These are phyloP conservation scores for Temnothorax rugatulus DNA, from an alignment of 2,888 invertebrate species.

Conservation along the genomic window DNA sequence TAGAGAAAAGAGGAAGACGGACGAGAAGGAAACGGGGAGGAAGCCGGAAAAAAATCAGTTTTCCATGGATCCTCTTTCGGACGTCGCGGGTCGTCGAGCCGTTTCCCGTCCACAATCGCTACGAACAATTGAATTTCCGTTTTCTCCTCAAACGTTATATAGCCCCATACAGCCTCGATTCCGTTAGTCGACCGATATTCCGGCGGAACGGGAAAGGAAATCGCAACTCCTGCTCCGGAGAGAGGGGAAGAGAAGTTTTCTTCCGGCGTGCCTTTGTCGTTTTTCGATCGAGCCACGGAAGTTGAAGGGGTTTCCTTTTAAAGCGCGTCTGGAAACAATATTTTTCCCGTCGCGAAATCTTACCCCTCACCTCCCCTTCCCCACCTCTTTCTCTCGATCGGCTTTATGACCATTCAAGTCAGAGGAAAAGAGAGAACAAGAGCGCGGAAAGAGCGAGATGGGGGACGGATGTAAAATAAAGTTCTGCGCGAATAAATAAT, in stretches of 20 bases:
- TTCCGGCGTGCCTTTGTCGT: conserved; percentile 47
- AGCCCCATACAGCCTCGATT: conserved; percentile 31
- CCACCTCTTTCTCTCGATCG: not conserved
- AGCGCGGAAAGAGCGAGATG: not conserved
- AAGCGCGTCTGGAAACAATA: conserved; percentile 45
- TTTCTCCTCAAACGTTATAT: conserved; percentile 24
- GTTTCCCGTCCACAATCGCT: conserved; percentile 55
- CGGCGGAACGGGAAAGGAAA: conserved; percentile 35
- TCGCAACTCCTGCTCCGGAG: conserved; percentile 33
- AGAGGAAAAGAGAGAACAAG: not conserved
- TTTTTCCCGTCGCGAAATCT: conserved; percentile 31
- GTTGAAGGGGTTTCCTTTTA: conserved; percentile 21
- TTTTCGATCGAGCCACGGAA: conserved; percentile 49
- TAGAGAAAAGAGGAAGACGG: conserved; percentile 47
- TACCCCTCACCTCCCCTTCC: not conserved
- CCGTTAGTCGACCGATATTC: conserved; percentile 53
- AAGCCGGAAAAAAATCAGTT: conserved; percentile 59
- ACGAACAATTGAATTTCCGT: conserved; percentile 67
- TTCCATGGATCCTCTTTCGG: conserved; percentile 66
- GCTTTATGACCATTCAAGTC: conserved; percentile 20
- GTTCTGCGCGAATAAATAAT: conserved; percentile 52
- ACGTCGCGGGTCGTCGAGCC: conserved; percentile 55
- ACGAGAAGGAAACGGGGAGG: not conserved
- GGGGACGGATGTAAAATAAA: conserved; percentile 48
- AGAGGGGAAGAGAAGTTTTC: not conserved